Base-by-base conservation (phyloP, 2,888 invertebrate species). In the Calliscelio sp. region DNA sequence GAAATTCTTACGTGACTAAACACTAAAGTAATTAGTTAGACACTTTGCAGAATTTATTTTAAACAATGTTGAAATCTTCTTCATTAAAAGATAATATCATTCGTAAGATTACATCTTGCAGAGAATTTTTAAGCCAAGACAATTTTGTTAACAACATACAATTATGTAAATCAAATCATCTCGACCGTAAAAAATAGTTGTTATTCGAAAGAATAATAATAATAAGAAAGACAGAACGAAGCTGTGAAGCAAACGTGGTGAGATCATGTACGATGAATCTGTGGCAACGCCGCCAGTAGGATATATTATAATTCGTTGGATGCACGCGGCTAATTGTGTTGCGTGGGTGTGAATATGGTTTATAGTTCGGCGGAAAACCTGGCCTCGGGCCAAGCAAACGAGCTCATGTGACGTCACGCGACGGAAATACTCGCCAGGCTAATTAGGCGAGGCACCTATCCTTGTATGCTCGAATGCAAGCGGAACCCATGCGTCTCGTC, bases 281-380 rank as follows among this genome's bases (percentile, higher is more conserved):
- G 86, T 85, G 88, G 86, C 85, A 82, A 84, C 83, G 84, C 81
- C 85, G 85, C 81, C 84, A 71, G 82, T 85, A 71, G 87, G 87
- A 89, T 89, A 90, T 90, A 90, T 90, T 91, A 90, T 91, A 90
- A 91, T 92, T 90, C 89, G 88, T 88, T 87, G 89, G 89, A 87
- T 89, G 89, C 87, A 87, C 88, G 87, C 88, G 89, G 92, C 91
- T 92, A 92, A 92, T 92, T 92, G 91, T 91, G 91, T 91, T 90
- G 92, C 92, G 92, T 92, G 92, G 92, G 92, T 91, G 92, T 89
- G 92, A 92, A 92, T 92, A 92, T 92, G 91, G 92, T 92, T 92
- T 92, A 92, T 91, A 92, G 92, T 92, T 91, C 90, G 91, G 90
- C 88, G 89, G 90, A 92, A 92, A 91, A 91, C 87, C 90, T 92